Percentiles rank a stretch among this genome's conserved stretches.
These are phyloP conservation scores for Actias luna DNA, from an alignment of 2,888 invertebrate species.

Conservation along the genomic window DNA sequence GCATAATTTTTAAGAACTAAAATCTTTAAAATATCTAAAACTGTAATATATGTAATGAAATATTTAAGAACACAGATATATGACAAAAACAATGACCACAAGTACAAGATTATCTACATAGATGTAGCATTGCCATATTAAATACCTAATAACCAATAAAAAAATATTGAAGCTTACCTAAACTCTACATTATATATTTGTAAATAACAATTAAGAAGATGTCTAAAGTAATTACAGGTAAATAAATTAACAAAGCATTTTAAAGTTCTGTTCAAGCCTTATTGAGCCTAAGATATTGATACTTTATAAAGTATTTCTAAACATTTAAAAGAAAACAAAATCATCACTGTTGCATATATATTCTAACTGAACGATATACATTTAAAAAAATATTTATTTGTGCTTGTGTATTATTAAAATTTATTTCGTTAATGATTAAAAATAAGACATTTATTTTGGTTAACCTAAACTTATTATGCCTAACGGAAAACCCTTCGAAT, in stretches of 20 bases:
- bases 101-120: too few species aligned
- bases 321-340: not conserved
- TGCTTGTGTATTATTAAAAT: not conserved
- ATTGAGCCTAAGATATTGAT: not conserved
- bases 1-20: too few species aligned
- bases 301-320: not conserved
- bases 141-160: too few species aligned
- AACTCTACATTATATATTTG: too few species aligned
- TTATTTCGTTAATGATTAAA: not conserved
- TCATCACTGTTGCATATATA: not conserved
- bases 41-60: too few species aligned
- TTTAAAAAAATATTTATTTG: not conserved
- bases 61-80: too few species aligned
- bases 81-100: too few species aligned
- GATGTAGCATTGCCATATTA: too few species aligned
- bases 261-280: not conserved
- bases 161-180: too few species aligned
- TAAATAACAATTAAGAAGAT: too few species aligned
- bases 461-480: not conserved
- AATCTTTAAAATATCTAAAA: too few species aligned
- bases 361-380: not conserved
- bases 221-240: too few species aligned
- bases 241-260: not conserved
- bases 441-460: not conserved
- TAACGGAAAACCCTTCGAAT: not conserved